Evolutionary conservation across 1,140 invertebrate genomes (phyloP).

Genomic region (Rhopalosiphum padi): DNA sequence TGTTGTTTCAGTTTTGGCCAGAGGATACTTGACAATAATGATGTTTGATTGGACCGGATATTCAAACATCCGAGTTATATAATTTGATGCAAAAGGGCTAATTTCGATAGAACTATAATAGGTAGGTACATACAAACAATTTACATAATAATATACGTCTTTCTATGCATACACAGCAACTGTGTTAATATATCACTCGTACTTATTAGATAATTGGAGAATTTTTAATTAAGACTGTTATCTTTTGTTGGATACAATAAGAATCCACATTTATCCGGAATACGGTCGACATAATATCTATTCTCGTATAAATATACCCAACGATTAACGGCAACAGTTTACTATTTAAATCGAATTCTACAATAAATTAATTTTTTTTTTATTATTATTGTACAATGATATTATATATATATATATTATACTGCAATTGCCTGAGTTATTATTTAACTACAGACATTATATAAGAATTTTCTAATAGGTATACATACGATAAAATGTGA

Average conservation of each 20-base stretch:
- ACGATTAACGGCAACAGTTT: background rate
- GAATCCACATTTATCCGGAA: background rate
- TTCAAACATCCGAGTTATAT: background rate
- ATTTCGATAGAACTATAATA: background rate
- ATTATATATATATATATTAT: background rate
- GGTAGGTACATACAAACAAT: background rate
- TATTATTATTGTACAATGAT: background rate
- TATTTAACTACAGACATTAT: background rate
- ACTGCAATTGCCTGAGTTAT: background rate
- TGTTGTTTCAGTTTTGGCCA: slow-evolving; percentile 38
- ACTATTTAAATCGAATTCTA: background rate
- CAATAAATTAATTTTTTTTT: background rate
- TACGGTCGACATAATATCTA: background rate
- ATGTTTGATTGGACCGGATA: slow-evolving; percentile 47
- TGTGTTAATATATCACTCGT: background rate
- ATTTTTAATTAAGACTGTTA: background rate
- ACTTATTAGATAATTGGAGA: background rate
- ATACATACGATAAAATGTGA: background rate
- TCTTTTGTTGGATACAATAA: background rate
- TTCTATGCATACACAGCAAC: background rate
- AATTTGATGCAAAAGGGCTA: background rate
- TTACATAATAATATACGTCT: background rate
- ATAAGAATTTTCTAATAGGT: background rate
- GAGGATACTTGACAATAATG: slow-evolving; percentile 23
- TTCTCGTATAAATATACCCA: background rate